phyloP scores from a whole-genome alignment of 2,797 vertebrate species.

The Coranthus polyacanthus region DNA sequence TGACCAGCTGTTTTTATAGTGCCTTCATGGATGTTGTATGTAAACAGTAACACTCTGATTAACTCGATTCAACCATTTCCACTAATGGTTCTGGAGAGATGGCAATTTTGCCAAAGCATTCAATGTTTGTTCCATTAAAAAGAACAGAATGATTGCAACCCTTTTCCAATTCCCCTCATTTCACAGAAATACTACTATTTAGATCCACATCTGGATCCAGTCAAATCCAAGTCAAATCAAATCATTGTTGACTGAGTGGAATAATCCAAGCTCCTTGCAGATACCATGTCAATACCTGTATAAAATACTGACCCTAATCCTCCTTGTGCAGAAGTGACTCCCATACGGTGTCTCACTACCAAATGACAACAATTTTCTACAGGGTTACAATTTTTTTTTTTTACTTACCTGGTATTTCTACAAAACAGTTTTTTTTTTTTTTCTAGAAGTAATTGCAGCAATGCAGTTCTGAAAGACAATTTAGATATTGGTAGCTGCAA shows the following conservation, averaged over 20 bases:
- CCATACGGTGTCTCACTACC: too few species aligned
- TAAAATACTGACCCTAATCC: too few species aligned
- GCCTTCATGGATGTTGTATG: background rate
- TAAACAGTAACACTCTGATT: background rate
- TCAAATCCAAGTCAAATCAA: background rate
- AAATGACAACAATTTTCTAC: too few species aligned
- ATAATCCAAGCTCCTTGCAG: constrained; percentile 7
- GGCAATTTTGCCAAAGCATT: background rate
- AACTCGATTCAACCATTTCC: background rate
- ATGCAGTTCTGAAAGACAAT: background rate
- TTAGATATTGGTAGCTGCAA: background rate
- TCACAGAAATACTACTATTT: background rate
- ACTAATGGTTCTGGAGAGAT: background rate
- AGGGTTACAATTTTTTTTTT: too few species aligned
- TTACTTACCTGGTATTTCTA: constrained; percentile 5
- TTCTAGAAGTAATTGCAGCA: too few species aligned
- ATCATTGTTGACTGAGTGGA: constrained; percentile 25
- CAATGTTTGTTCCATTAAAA: background rate
- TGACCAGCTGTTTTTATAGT: background rate
- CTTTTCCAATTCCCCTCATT: background rate
- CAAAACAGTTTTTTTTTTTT: background rate
- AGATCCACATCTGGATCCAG: too few species aligned
- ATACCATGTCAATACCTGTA: constrained; percentile 8
- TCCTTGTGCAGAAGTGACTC: too few species aligned
- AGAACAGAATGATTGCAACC: background rate